Evolutionary conservation across 2,113 vertebrate genomes (phyloP).

Genomic region (Sinocyclocheilus rhinocerous): DNA sequence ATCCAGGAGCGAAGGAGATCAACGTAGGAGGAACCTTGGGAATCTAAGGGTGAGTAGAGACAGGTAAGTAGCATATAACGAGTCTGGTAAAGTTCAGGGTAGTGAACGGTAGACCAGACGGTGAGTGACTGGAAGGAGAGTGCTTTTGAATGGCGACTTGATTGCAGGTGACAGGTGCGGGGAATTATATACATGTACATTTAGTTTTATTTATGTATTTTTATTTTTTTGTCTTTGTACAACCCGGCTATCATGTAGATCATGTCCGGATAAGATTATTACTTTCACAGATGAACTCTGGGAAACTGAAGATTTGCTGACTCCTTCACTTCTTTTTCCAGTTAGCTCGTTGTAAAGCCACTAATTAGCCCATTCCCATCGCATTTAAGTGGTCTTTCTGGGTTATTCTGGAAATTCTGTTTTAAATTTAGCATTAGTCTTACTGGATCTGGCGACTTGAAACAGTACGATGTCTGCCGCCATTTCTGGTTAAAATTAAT

Average conservation of each 20-base stretch:
- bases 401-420: constrained; percentile 23
- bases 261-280: neutral
- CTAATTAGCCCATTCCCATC: constrained; percentile 18
- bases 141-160: no score
- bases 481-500: neutral
- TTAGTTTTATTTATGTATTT: no score
- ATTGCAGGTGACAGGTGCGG: no score
- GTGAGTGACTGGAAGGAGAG: no score
- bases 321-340: constrained; percentile 9
- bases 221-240: neutral
- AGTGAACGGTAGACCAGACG: no score
- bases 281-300: neutral
- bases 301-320: neutral
- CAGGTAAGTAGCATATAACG: no score
- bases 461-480: neutral
- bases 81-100: no score
- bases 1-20: no score
- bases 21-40: no score
- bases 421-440: constrained; percentile 5
- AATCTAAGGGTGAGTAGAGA: no score
- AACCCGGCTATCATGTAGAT: neutral
- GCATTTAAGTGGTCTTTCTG: constrained; percentile 11
- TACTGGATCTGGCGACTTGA: constrained; percentile 20
- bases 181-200: no score
- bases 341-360: constrained; percentile 11